These are phyloP conservation scores for Podotricha telesiphe DNA, from an alignment of 2,888 invertebrate species.

Conservation along the genomic window DNA sequence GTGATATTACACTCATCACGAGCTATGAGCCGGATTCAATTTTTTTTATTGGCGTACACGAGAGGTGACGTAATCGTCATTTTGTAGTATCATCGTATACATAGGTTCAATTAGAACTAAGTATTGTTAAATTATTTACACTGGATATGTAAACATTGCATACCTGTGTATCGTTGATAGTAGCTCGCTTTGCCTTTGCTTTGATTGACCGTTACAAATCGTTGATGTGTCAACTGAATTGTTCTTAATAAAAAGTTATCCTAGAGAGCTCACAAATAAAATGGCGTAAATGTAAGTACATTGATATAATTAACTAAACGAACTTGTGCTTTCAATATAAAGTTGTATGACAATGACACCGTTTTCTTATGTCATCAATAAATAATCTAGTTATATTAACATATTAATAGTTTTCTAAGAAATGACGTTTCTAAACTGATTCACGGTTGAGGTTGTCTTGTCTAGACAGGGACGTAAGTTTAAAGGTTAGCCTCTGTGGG, in stretches of 20 bases:
- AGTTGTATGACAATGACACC: constrained; percentile 37
- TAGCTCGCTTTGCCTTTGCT: constrained; percentile 26
- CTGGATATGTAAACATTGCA: constrained; percentile 44
- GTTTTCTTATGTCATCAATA: constrained; percentile 44
- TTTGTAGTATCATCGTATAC: constrained; percentile 56
- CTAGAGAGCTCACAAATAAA: background rate
- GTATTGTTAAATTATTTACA: constrained; percentile 45
- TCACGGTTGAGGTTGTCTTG: constrained; percentile 42
- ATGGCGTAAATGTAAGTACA: background rate
- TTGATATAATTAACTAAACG: background rate
- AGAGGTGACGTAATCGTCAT: constrained; percentile 66
- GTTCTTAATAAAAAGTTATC: background rate
- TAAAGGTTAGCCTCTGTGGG: constrained; percentile 45
- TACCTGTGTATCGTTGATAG: constrained; percentile 31
- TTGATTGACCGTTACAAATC: constrained; percentile 26
- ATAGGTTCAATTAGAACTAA: constrained; percentile 40
- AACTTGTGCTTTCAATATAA: background rate
- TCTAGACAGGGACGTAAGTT: constrained; percentile 37
- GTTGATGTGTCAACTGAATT: constrained; percentile 11
- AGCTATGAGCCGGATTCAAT: constrained; percentile 71
- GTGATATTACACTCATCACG: constrained; percentile 58
- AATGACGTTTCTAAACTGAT: constrained; percentile 43
- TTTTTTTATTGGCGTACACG: constrained; percentile 65
- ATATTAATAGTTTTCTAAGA: constrained; percentile 39
- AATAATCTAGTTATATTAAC: constrained; percentile 33